phyloP scores from a whole-genome alignment of 2,113 vertebrate species.

The Scortum barcoo region DNA sequence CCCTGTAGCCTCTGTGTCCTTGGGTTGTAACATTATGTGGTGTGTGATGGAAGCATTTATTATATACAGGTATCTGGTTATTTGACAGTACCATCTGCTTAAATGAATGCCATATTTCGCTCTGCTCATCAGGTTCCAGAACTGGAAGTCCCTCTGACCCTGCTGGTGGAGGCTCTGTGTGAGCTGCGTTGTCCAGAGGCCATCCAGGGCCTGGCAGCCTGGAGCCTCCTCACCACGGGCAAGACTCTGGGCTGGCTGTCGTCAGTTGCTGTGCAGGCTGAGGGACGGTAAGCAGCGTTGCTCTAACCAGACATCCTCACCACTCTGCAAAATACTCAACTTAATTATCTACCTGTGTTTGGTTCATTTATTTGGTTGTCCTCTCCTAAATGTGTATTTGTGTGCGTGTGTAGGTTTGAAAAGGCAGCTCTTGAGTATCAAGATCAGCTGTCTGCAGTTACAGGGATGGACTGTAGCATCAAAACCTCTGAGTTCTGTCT shows the following conservation, averaged over 20 bases:
- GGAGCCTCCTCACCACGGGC: slow-evolving; percentile 90
- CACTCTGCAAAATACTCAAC: neutral
- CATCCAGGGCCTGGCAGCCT: slow-evolving; percentile 94
- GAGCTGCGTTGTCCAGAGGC: slow-evolving; percentile 96
- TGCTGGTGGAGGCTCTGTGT: slow-evolving; percentile 96
- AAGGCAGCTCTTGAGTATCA: slow-evolving; percentile 96
- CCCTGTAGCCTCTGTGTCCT: neutral
- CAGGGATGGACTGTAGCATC: slow-evolving; percentile 93
- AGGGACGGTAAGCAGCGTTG: slow-evolving; percentile 88
- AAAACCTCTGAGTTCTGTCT: slow-evolving; percentile 89
- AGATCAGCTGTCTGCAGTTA: slow-evolving; percentile 94
- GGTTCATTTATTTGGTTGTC: neutral
- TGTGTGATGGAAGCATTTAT: neutral
- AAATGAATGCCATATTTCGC: neutral
- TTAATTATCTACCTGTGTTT: neutral
- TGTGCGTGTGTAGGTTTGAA: slow-evolving; percentile 89
- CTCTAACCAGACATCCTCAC: neutral
- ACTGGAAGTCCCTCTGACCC: slow-evolving; percentile 93
- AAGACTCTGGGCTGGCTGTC: slow-evolving; percentile 92
- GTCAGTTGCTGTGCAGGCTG: slow-evolving; percentile 94
- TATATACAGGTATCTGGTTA: neutral
- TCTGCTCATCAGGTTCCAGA: slow-evolving; percentile 88
- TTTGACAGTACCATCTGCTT: fast-evolving
- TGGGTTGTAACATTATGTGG: neutral
- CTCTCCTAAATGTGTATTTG: slow-evolving; percentile 1